These are phyloP conservation scores for Pseudonaja textilis DNA, from an alignment of 2,113 vertebrate genomes.

Conservation along the genomic window DNA sequence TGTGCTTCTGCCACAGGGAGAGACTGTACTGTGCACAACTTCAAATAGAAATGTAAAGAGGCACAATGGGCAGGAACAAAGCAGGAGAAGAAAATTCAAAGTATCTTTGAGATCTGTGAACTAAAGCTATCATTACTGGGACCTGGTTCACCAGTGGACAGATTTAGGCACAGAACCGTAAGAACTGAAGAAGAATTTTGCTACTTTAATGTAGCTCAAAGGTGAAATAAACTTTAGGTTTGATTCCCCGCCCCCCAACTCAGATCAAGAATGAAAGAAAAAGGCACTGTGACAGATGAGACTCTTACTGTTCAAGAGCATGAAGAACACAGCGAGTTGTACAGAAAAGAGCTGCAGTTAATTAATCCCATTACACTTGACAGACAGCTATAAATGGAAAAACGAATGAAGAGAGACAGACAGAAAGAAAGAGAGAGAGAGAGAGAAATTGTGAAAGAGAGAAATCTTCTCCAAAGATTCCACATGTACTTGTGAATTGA, in stretches of 20 bases:
- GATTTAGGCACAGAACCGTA: not conserved
- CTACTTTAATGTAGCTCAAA: not conserved
- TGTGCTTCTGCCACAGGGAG: not conserved
- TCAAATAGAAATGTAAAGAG: not conserved
- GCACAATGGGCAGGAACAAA: not conserved
- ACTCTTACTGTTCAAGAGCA: not conserved
- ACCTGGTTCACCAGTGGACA: not conserved
- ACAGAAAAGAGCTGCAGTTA: not conserved
- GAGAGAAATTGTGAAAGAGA: not conserved
- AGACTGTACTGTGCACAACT: not conserved
- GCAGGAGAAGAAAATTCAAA: not conserved
- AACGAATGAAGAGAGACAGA: not conserved
- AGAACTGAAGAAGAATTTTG: not conserved
- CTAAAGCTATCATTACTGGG: not conserved
- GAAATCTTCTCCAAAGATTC: not conserved
- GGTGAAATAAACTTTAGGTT: not conserved
- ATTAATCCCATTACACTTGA: not conserved
- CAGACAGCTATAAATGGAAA: not conserved
- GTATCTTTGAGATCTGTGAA: constrained; percentile 1
- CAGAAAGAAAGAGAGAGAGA: not conserved
- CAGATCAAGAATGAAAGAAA: not conserved
- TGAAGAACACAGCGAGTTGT: not conserved
- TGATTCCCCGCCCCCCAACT: not conserved
- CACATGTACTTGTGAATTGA: not conserved
- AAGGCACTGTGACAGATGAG: not conserved